Base-by-base conservation (phyloP, 2,888 invertebrate species). In the Tipula confusa region DNA sequence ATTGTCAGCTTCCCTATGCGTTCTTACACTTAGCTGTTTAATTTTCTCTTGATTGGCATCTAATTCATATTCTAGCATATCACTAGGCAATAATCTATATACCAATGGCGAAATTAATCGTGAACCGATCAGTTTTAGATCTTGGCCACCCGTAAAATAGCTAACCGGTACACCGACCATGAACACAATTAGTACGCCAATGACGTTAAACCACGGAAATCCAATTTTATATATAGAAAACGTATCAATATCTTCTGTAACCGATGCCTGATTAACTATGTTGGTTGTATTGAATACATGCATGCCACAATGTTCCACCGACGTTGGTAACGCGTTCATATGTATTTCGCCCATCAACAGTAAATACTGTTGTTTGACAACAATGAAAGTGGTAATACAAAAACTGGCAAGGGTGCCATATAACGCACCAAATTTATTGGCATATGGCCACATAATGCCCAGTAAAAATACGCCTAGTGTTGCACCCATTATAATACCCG, bases 401-500 rank as follows among this genome's bases (percentile, higher is more conserved):
- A 80, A 80, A 80, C 80, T 80, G 15, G 31, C 29, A 0, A 80
- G 29, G 1, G 80, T 80, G n/a, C 80, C 80, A 29, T 31, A 80
- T 29, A 80, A n/a, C 1, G 6, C 80, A 15, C 80, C 80, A n/a
- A 9, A 80, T 80, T 80, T 80, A 82, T 82, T 82, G 3, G 82
- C 29, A 6, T 33, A 93, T 0, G 93, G 93, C 83, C 92, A 88
- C 84, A 93, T 88, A 90, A 93, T 92, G 29, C 93, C 93, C 9
- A 82, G 18, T 7, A 33, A 15, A 82, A 82, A 82, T 18, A 82
- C 36, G 1, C 82, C 82, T 18, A 82, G 4, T 18, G 82, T 82
- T 36, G 82, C 18, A 0, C 82, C 82, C 31, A 33, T 11, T 15
- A 18, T 33, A 11, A 33, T 82, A 0, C 82, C 82, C 0, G 36